Percentiles rank a stretch among this genome's conserved stretches.
Conservation (phyloP, 35 echinoderm and acorn worm genomes). For the Stichopus chloronotus region DNA sequence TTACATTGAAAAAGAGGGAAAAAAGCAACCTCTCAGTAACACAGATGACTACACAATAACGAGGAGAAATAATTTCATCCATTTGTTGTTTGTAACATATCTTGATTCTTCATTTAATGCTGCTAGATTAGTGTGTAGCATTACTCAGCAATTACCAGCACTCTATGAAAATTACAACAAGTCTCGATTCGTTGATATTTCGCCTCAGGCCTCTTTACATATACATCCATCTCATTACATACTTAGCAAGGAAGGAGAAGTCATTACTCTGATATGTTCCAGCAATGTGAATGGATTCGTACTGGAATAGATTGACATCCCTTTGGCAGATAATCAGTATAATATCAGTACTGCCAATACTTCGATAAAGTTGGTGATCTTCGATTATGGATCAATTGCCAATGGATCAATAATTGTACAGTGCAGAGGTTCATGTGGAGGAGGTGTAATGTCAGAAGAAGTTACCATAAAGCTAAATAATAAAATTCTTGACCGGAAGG, state of each 20-base stretch:
- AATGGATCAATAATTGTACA: conserved; percentile 5
- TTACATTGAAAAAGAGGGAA: background rate
- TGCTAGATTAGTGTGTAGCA: background rate
- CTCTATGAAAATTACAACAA: background rate
- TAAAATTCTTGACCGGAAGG: too few relatives aligned
- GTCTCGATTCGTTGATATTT: background rate
- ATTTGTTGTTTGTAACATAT: background rate
- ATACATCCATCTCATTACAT: background rate
- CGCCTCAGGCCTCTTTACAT: background rate
- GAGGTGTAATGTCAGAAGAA: background rate
- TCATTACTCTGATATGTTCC: background rate
- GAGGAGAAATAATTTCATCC: background rate
- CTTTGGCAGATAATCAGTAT: background rate
- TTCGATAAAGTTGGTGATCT: background rate
- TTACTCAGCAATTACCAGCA: background rate
- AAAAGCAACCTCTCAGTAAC: background rate
- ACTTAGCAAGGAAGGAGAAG: background rate
- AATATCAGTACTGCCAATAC: background rate
- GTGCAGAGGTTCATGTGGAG: background rate
- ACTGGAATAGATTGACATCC: background rate
- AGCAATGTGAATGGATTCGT: background rate
- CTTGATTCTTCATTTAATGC: background rate
- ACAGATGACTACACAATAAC: background rate
- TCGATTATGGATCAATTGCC: background rate
- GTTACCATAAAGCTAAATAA: too few relatives aligned